Conservation (phyloP, 2,797 vertebrate genomes). For the Neosilurus mollespiculum region DNA sequence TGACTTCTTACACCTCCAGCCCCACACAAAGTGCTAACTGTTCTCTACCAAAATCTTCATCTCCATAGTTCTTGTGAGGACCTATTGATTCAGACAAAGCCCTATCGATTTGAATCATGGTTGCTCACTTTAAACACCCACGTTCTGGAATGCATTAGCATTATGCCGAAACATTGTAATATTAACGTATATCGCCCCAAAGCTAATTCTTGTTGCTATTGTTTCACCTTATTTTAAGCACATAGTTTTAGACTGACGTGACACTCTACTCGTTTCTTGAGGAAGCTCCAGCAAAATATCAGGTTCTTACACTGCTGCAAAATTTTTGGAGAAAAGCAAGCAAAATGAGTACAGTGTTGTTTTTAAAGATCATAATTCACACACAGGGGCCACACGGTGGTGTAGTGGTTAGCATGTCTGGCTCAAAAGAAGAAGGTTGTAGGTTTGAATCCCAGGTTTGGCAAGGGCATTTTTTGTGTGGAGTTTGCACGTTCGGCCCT, state of each 20-base stretch:
- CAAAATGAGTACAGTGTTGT: neutral
- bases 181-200: constrained; percentile 26
- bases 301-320: neutral
- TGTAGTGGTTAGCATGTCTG: too few species aligned
- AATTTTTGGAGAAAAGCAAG: neutral
- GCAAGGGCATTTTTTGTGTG: too few species aligned
- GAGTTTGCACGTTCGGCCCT: too few species aligned
- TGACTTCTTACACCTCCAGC: constrained; percentile 41
- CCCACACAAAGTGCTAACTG: constrained; percentile 35
- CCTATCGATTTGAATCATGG: constrained; percentile 48
- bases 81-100: constrained; percentile 54
- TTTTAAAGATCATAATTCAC: constrained; percentile 1
- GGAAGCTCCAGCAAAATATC: constrained; percentile 24
- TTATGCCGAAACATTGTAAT: constrained; percentile 32
- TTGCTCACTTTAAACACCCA: constrained; percentile 51
- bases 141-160: constrained; percentile 40
- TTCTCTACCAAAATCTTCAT: constrained; percentile 44
- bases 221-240: constrained; percentile 47
- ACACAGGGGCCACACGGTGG: neutral
- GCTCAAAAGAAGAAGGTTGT: too few species aligned
- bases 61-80: constrained; percentile 36
- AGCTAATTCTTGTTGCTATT: constrained; percentile 37
- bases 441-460: too few species aligned
- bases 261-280: constrained; percentile 49
- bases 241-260: constrained; percentile 55